A percentile compares a stretch with the other conserved stretches of the same genome.
phyloP scores from a whole-genome alignment of 2,113 vertebrate genomes.

The Megaceryle maxima region DNA sequence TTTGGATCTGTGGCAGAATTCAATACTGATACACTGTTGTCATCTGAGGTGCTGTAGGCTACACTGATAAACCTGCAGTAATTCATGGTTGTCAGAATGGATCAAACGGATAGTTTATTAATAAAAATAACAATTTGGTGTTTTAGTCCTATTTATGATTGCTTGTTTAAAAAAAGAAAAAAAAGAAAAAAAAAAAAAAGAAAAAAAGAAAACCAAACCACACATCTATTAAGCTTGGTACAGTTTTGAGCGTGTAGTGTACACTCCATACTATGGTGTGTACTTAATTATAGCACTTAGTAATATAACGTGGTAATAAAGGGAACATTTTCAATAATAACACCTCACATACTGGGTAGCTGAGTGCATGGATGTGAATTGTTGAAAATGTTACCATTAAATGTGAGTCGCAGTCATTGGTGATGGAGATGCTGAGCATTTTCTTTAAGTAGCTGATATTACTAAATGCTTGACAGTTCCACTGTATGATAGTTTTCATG shows the following conservation, averaged over 20 bases:
- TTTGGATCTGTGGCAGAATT: not conserved
- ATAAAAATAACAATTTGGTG: not conserved
- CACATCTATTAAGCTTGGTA: not conserved
- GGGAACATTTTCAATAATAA: not conserved
- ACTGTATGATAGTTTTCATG: not conserved
- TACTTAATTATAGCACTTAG: not conserved
- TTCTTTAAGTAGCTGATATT: constrained; percentile 3
- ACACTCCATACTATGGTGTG: not conserved
- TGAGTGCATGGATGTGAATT: not conserved
- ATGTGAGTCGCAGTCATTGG: not conserved
- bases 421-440: not conserved
- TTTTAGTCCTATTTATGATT: not conserved
- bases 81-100: not conserved
- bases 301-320: not conserved
- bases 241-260: not conserved
- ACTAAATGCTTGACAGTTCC: not conserved
- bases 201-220: not conserved
- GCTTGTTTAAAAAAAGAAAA: not conserved
- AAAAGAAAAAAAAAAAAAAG: not conserved
- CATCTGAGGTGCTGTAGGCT: not conserved
- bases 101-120: not conserved
- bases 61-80: not conserved
- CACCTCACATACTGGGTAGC: not conserved
- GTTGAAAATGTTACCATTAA: not conserved
- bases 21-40: not conserved